Conservation (phyloP, 2,797 vertebrate species). For the Gymnoscopelus microlampas region DNA sequence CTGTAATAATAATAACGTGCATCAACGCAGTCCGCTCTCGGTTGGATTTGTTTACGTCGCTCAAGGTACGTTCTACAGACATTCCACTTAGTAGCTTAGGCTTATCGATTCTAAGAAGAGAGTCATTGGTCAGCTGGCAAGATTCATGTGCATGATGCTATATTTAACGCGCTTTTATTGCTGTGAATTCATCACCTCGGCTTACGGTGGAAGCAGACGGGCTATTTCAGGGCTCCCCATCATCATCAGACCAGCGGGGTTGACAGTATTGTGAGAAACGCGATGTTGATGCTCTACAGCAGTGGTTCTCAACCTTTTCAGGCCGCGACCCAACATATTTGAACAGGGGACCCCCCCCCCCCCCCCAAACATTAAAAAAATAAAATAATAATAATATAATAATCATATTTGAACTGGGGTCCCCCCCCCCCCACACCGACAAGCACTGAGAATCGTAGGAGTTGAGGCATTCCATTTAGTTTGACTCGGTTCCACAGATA, state of each 20-base stretch:
- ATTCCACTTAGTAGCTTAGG: neutral
- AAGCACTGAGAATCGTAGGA: no score
- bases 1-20: constrained; percentile 35
- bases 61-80: constrained; percentile 71
- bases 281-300: constrained; percentile 55
- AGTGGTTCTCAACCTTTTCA: no score
- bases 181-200: constrained; percentile 21
- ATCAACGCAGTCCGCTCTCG: constrained; percentile 29
- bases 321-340: no score
- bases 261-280: constrained; percentile 42
- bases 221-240: constrained; percentile 14
- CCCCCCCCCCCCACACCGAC: no score
- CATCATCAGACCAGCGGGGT: constrained; percentile 6
- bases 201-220: constrained; percentile 4
- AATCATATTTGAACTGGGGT: no score
- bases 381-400: no score
- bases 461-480: no score
- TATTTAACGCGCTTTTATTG: constrained; percentile 18
- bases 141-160: constrained; percentile 26
- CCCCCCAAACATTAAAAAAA: no score
- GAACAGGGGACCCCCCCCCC: no score
- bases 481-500: no score
- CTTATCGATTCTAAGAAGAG: neutral
- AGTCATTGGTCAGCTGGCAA: constrained; percentile 17
- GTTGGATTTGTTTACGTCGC: constrained; percentile 66